Percentiles rank a stretch among this genome's conserved stretches.
Evolutionary conservation across 2,113 vertebrate genomes (phyloP).

Genomic region (Piprites chloris): DNA sequence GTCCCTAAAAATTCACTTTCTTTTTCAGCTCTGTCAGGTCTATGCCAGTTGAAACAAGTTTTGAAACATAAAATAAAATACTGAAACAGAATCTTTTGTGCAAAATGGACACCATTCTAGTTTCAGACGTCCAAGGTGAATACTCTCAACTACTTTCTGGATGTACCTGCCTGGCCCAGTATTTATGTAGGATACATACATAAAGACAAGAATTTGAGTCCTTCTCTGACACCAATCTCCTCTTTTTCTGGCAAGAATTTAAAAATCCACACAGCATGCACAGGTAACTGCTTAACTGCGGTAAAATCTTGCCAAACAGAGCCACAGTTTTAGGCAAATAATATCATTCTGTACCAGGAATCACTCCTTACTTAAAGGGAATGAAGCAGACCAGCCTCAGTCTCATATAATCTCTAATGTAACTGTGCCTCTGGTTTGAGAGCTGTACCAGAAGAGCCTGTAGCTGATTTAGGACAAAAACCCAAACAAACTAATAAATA

Average conservation of each 20-base stretch:
- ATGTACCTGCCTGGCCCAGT: background rate
- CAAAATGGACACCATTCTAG: background rate
- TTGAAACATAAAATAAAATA: background rate
- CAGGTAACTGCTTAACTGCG: background rate
- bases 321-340: background rate
- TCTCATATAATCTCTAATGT: too few relatives aligned
- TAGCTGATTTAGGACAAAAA: background rate
- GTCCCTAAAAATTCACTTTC: background rate
- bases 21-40: background rate
- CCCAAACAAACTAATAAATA: background rate
- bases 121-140: background rate
- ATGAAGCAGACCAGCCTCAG: background rate
- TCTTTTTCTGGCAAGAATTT: background rate
- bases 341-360: background rate
- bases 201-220: background rate
- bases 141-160: background rate
- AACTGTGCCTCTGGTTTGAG: background rate
- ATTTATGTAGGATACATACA: accelerated
- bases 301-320: background rate
- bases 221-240: background rate
- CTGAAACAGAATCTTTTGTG: background rate
- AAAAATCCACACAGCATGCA: background rate
- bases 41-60: background rate
- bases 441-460: background rate
- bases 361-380: background rate